Conservation (phyloP, 2,797 vertebrate genomes). For the Sciurus carolinensis region DNA sequence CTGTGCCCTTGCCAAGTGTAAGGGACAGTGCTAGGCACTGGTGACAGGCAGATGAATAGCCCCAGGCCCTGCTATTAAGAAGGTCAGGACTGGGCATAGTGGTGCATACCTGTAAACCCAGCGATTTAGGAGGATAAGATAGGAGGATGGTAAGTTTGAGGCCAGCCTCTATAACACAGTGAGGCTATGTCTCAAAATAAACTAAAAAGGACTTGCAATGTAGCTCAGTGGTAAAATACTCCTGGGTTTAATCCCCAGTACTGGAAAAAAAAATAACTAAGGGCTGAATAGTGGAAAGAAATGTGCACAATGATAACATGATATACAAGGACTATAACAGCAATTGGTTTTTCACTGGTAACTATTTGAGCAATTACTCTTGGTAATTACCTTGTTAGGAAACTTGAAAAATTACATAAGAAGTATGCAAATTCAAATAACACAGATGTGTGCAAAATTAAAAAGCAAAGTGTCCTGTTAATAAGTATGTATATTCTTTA, state of each 20-base stretch:
- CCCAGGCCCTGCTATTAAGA: neutral
- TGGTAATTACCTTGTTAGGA: slow-evolving; percentile 13
- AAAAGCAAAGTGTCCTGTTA: slow-evolving; percentile 36
- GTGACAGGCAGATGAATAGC: neutral
- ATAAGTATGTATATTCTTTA: neutral
- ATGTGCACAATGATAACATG: neutral
- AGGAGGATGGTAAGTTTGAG: neutral
- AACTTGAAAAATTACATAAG: slow-evolving; percentile 54
- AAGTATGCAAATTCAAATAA: slow-evolving; percentile 36
- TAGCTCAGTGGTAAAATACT: neutral
- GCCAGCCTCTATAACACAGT: neutral
- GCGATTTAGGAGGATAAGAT: neutral
- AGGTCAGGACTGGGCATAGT: neutral
- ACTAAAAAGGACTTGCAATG: neutral
- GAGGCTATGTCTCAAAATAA: neutral
- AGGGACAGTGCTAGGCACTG: neutral
- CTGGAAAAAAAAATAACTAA: neutral
- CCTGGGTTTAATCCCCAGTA: neutral
- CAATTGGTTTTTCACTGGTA: neutral
- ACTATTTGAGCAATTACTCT: slow-evolving; percentile 25
- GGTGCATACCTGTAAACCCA: neutral
- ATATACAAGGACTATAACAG: neutral
- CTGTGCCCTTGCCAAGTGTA: neutral
- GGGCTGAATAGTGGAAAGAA: neutral
- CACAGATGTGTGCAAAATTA: neutral